Conservation (phyloP, 2,797 vertebrate species). For the Chromobotia macracanthus region DNA sequence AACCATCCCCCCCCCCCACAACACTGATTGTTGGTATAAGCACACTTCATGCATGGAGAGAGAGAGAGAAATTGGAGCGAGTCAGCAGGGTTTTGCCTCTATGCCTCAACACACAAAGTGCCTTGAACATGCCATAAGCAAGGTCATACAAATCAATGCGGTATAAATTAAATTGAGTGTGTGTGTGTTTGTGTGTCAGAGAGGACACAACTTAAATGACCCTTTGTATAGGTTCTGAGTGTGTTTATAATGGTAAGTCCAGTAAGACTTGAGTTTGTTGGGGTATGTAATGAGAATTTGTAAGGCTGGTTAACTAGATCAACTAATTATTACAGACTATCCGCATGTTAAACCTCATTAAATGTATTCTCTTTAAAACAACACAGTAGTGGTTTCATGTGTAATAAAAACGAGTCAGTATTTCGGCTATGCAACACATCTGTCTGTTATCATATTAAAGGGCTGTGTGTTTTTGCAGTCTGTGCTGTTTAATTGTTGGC, state of each 20-base stretch:
- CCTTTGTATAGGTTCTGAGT: not conserved
- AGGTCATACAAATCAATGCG: constrained; percentile 46
- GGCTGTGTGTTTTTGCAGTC: not conserved
- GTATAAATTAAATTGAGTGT: constrained; percentile 40
- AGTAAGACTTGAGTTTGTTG: not conserved
- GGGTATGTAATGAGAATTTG: constrained; percentile 4
- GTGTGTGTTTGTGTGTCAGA: not conserved
- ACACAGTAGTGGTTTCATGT: not conserved
- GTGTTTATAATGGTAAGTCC: not conserved
- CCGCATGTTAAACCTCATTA: too few relatives aligned
- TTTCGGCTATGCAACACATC: not conserved
- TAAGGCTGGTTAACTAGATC: not conserved
- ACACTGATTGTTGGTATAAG: constrained; percentile 36
- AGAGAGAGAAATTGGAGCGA: constrained; percentile 30
- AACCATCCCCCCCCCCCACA: too few relatives aligned
- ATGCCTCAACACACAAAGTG: not conserved
- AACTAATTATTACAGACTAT: too few relatives aligned
- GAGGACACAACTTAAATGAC: not conserved
- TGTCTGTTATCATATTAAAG: not conserved
- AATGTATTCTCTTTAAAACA: too few relatives aligned
- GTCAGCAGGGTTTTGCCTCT: constrained; percentile 13
- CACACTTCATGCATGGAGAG: not conserved
- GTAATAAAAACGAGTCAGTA: not conserved
- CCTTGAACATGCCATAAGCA: constrained; percentile 25
- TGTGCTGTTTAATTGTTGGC: not conserved